phyloP scores from a whole-genome alignment of 2,888 invertebrate species.

The Rhagonycha fulva region DNA sequence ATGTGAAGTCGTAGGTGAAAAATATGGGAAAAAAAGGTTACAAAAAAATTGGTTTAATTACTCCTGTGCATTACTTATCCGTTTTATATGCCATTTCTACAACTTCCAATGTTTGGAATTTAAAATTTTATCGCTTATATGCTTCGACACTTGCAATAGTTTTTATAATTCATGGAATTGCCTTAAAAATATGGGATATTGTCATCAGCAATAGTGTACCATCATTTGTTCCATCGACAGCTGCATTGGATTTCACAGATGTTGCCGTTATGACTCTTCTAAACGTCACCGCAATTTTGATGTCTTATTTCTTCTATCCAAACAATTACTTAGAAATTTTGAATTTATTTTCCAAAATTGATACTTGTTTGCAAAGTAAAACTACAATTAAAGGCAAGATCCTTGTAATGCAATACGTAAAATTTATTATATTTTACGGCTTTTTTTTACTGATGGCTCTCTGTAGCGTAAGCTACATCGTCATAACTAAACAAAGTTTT shows the following conservation, averaged over 20 bases:
- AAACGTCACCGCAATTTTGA: neutral
- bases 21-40: neutral
- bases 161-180: neutral
- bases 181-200: neutral
- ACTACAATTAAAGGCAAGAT: neutral
- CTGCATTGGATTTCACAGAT: neutral
- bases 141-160: neutral
- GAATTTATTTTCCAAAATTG: neutral
- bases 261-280: neutral
- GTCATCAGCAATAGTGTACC: rapidly evolving
- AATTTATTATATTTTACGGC: neutral
- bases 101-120: neutral
- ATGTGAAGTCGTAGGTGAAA: neutral
- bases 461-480: no score
- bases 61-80: neutral
- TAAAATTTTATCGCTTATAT: neutral
- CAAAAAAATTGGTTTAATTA: neutral
- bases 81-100: neutral
- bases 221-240: neutral
- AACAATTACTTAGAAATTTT: neutral
- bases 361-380: neutral
- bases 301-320: neutral
- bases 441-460: no score
- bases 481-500: no score
- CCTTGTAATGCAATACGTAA: neutral